A percentile compares a stretch with the other conserved stretches of the same genome.
Conservation (phyloP, 2,888 invertebrate genomes). For the Lamellibrachia columna region DNA sequence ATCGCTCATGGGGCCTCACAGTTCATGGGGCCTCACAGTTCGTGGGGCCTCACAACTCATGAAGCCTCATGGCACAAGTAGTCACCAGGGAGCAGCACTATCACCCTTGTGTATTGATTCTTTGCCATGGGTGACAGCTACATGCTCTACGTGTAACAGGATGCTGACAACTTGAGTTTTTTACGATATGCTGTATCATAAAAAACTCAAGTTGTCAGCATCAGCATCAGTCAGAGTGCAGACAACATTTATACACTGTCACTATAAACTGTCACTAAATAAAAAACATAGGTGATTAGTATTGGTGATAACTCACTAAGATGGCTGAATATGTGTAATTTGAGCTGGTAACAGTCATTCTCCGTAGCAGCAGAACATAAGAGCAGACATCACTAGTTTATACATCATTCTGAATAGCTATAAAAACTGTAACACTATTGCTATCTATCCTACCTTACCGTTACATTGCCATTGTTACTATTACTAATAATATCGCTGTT, state of each 20-base stretch:
- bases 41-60: too few species aligned
- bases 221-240: background rate
- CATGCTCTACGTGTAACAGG: background rate
- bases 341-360: background rate
- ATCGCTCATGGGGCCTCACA: too few species aligned
- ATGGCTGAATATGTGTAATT: background rate
- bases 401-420: background rate
- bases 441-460: background rate
- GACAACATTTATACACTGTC: background rate
- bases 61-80: too few species aligned
- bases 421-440: background rate
- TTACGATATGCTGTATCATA: background rate
- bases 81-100: background rate
- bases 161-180: background rate
- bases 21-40: too few species aligned
- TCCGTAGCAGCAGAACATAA: background rate
- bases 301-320: background rate
- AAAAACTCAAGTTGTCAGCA: background rate
- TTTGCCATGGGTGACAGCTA: background rate
- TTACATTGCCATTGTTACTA: background rate
- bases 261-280: background rate
- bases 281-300: background rate
- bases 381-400: background rate
- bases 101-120: background rate
- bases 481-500: background rate